phyloP scores from a whole-genome alignment of 1,140 invertebrate genomes.

The Himalopsyche phryganea region DNA sequence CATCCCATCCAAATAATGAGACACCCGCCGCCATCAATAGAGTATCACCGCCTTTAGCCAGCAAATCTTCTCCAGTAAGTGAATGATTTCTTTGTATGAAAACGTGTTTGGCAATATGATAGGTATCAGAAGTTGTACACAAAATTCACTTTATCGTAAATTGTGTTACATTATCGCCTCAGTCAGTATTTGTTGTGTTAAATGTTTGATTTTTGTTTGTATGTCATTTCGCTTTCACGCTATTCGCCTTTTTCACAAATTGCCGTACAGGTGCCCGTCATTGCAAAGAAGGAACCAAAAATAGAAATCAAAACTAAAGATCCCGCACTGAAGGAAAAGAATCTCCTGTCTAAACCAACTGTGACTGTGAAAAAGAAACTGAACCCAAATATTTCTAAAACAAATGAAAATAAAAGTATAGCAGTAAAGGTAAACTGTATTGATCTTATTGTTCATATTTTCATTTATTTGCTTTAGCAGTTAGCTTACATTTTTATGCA shows the following conservation, averaged over 20 bases:
- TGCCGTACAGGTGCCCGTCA: conserved; percentile 25
- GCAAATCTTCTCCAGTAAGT: neutral
- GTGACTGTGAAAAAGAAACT: conserved; percentile 30
- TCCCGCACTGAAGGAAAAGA: conserved; percentile 27
- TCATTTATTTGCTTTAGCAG: too few relatives aligned
- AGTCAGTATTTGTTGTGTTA: neutral
- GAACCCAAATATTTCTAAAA: conserved; percentile 15
- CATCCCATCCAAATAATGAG: neutral
- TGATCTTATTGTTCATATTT: too few relatives aligned
- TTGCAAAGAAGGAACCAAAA: conserved; percentile 26
- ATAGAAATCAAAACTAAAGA: conserved; percentile 22
- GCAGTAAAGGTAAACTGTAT: conserved; percentile 20
- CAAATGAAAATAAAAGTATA: conserved; percentile 29
- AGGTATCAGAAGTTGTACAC: neutral
- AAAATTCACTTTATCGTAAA: neutral
- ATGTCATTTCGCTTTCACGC: conserved; percentile 13
- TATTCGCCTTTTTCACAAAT: conserved; percentile 17
- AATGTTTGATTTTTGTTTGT: conserved; percentile 7
- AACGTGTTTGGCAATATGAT: neutral
- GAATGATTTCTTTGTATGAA: neutral
- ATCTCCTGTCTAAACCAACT: conserved; percentile 19
- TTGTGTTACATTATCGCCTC: too few relatives aligned
- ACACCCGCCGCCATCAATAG: neutral
- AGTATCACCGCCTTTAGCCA: neutral
- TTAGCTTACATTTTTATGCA: too few relatives aligned